Evolutionary conservation across 2,888 invertebrate genomes (phyloP).

Genomic region (Polietes domitor): DNA sequence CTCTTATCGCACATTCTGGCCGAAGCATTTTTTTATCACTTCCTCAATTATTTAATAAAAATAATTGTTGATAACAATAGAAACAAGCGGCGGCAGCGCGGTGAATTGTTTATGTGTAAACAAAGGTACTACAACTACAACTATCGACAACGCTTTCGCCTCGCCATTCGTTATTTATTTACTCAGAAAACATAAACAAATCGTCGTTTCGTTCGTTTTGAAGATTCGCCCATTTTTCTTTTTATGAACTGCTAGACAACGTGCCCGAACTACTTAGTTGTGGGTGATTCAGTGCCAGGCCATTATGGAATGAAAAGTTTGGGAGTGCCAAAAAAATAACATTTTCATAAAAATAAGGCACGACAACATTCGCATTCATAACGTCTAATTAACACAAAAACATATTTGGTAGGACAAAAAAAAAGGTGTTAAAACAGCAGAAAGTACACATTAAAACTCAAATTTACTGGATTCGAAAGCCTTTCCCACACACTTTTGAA

Average conservation of each 20-base stretch:
- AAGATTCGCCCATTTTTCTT: background rate
- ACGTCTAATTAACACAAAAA: constrained; percentile 9
- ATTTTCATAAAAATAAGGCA: constrained; percentile 24
- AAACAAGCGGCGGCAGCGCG: background rate
- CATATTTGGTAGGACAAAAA: background rate
- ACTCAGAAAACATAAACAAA: constrained; percentile 22
- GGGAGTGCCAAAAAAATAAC: constrained; percentile 14
- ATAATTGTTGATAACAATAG: constrained; percentile 15
- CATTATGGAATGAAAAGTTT: background rate
- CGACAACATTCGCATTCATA: background rate
- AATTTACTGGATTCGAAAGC: background rate
- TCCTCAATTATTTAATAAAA: constrained; percentile 26
- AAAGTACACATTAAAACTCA: background rate
- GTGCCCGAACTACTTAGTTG: background rate
- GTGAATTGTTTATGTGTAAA: constrained; percentile 8
- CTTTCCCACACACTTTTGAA: background rate
- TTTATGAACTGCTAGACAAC: constrained; percentile 8
- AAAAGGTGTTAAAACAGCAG: background rate
- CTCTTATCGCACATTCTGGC: too few species aligned
- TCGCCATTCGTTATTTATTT: constrained; percentile 3
- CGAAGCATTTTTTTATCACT: background rate
- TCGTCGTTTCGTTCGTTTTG: constrained; percentile 2
- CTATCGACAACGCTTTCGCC: background rate
- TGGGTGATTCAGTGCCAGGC: constrained; percentile 8
- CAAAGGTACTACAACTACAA: background rate